These are phyloP conservation scores for Oxyruncus cristatus DNA, from an alignment of 2,113 vertebrate genomes.

Conservation along the genomic window DNA sequence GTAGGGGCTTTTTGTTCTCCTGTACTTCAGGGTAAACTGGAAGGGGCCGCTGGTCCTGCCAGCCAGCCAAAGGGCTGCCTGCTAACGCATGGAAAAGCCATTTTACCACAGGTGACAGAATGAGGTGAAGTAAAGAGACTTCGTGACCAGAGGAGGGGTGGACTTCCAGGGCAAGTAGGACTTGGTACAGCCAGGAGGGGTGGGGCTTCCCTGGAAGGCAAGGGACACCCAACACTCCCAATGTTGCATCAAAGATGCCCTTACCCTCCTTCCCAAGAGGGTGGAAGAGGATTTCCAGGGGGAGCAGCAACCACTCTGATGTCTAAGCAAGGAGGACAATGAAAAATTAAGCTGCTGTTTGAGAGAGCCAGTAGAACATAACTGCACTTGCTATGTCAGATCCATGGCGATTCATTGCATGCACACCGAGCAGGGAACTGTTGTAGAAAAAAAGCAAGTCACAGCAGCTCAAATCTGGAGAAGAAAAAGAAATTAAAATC, in stretches of 20 bases:
- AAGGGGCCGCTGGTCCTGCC: background rate
- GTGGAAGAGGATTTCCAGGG: background rate
- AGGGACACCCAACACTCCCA: background rate
- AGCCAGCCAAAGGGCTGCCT: background rate
- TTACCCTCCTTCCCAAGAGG: background rate
- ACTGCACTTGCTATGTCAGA: background rate
- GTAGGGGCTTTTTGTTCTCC: background rate
- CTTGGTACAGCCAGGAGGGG: background rate
- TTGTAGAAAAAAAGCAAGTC: background rate
- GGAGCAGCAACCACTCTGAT: background rate
- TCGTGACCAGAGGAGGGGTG: rapidly evolving
- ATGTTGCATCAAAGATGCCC: background rate
- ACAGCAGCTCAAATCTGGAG: background rate
- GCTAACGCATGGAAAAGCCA: rapidly evolving
- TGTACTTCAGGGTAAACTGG: background rate
- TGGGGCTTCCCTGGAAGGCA: background rate
- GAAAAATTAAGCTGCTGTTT: background rate
- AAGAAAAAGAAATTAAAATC: background rate
- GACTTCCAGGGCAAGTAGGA: background rate
- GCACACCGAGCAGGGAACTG: background rate
- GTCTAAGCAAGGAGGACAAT: background rate
- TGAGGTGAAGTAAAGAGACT: background rate
- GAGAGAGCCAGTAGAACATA: background rate
- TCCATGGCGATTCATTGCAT: background rate
- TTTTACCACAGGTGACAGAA: background rate